Percentiles rank a stretch among this genome's conserved stretches.
Conservation (phyloP, 1,140 invertebrate species). For the Mactra quadrangularis region DNA sequence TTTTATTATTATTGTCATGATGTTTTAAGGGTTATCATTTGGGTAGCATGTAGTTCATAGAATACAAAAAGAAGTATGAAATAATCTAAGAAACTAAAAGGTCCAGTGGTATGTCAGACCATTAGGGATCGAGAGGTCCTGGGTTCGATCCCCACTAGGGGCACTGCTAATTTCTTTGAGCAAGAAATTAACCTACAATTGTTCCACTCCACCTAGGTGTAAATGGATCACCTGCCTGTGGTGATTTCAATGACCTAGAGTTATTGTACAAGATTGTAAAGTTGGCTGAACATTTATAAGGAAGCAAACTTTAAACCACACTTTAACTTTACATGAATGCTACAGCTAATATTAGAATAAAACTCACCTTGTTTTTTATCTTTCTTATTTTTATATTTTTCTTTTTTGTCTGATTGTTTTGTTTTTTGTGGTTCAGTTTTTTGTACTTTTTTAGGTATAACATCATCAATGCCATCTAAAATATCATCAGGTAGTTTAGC, state of each 20-base stretch:
- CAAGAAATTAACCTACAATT: too few relatives aligned
- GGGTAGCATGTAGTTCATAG: too few relatives aligned
- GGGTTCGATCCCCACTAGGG: too few relatives aligned
- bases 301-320: background rate
- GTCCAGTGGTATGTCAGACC: too few relatives aligned
- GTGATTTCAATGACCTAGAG: background rate
- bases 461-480: slow-evolving; percentile 35
- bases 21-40: too few relatives aligned
- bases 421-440: slow-evolving; percentile 11
- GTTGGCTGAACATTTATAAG: background rate
- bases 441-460: slow-evolving; percentile 17
- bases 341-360: background rate
- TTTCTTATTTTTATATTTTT: slow-evolving; percentile 15
- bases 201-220: background rate
- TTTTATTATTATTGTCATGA: too few relatives aligned
- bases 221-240: background rate
- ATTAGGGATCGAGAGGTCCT: too few relatives aligned
- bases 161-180: too few relatives aligned
- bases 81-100: too few relatives aligned
- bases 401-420: slow-evolving; percentile 4
- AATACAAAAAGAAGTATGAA: too few relatives aligned
- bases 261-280: background rate
- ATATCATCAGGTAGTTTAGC: slow-evolving; percentile 45
- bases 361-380: background rate
- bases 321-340: background rate